Percentiles rank a stretch among this genome's conserved stretches.
These are phyloP conservation scores for Cisticola juncidis DNA, from an alignment of 2,113 vertebrate species.

Conservation along the genomic window DNA sequence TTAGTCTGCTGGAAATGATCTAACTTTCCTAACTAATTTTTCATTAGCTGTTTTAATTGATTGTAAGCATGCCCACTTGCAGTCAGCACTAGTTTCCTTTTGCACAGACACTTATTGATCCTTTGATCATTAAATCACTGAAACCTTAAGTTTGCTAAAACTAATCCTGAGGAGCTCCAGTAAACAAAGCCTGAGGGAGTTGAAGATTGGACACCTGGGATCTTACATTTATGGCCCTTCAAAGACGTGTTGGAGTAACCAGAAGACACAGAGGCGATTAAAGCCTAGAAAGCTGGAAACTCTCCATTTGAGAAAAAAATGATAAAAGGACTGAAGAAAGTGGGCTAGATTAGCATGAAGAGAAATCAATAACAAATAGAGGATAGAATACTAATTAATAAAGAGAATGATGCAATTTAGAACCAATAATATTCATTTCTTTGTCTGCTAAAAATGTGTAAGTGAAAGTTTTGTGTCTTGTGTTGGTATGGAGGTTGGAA, in stretches of 20 bases:
- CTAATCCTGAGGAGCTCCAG: not conserved
- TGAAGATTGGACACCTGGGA: not conserved
- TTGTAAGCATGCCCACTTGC: not conserved
- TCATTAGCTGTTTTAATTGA: not conserved
- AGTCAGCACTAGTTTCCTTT: not conserved
- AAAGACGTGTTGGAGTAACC: rapidly evolving
- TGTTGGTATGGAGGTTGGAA: not conserved
- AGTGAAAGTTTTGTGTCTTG: not conserved
- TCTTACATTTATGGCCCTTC: not conserved
- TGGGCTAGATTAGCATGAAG: not conserved
- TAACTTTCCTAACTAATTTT: not conserved
- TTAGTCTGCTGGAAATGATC: not conserved
- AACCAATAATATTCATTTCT: not conserved
- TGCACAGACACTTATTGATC: not conserved
- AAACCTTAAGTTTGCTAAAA: not conserved
- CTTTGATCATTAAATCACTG: not conserved
- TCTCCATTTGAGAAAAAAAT: not conserved
- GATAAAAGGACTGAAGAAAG: not conserved
- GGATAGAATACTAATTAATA: not conserved
- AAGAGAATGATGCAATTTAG: not conserved
- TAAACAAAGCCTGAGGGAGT: not conserved
- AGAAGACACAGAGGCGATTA: not conserved
- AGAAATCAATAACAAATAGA: not conserved
- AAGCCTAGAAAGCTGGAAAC: not conserved
- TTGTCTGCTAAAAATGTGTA: not conserved